phyloP scores from a whole-genome alignment of 2,888 invertebrate species.

The Limulus polyphemus region DNA sequence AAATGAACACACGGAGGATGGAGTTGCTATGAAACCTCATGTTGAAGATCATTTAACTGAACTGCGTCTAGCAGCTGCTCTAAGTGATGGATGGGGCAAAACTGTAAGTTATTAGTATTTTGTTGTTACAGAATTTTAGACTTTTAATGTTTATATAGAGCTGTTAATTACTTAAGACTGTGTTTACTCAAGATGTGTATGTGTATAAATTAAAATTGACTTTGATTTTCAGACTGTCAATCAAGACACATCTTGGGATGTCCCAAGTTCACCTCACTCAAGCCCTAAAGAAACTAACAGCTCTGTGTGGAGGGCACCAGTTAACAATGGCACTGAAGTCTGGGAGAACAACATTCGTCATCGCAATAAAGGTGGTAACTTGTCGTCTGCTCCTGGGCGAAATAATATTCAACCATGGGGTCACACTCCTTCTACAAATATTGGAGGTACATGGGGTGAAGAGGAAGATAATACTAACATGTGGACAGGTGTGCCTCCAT shows the following conservation, averaged over 20 bases:
- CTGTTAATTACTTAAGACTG: too few relatives aligned
- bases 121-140: neutral
- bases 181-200: too few relatives aligned
- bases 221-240: slow-evolving; percentile 15
- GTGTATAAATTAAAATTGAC: neutral
- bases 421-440: slow-evolving; percentile 78
- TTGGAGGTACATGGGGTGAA: slow-evolving; percentile 77
- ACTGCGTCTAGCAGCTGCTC: slow-evolving; percentile 17
- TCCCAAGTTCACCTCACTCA: slow-evolving; percentile 22
- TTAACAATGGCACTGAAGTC: slow-evolving; percentile 47
- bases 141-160: too few relatives aligned
- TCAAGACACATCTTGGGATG: slow-evolving; percentile 40
- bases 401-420: slow-evolving; percentile 66
- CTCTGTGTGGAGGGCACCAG: slow-evolving; percentile 21
- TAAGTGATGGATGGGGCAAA: slow-evolving; percentile 21
- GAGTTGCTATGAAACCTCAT: too few relatives aligned
- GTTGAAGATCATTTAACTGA: slow-evolving; percentile 16
- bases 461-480: slow-evolving; percentile 79
- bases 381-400: slow-evolving; percentile 56
- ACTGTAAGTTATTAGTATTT: slow-evolving; percentile 6
- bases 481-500: slow-evolving; percentile 63
- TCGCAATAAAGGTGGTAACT: slow-evolving; percentile 52
- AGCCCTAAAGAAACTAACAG: slow-evolving; percentile 24
- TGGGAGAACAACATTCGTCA: slow-evolving; percentile 77
- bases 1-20: slow-evolving; percentile 1